Evolutionary conservation across 2,113 vertebrate genomes (phyloP), one percentile per base, ranked within the genome.

Genomic region (Hippocampus comes): DNA sequence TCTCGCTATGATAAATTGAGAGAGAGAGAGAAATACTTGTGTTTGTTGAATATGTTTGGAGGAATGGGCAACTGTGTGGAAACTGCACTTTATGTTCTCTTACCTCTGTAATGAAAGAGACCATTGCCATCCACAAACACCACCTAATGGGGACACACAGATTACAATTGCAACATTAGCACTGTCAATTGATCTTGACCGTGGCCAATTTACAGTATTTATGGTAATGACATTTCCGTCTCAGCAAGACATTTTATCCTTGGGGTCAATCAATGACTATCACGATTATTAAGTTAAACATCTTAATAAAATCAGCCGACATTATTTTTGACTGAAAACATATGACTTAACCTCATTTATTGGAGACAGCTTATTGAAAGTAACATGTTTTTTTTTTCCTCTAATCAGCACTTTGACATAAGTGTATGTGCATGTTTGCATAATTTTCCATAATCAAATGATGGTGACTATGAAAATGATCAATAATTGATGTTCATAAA

Each of bases 41-140:
- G 30, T 30, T 30, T 30, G 30, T 30, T 30, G 30, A 30, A 30
- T 30, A 55, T 55, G 6, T 55, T 10, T 55, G 49, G 20, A 8
- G 18, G 8, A 7, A 7, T 53, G 8, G 5, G 7, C 18, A 53
- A 10, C 53, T 55, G 53, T 2, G 2, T 55, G 53, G 3, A 9
- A 55, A 25, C 2, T 41, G 42, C 23, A 68, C n/a, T 38, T 25
- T 1, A 68, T 17, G 18, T 70, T 27, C 11, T 30, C 69, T 89
- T 86, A 97, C 97, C 96, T 94, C 91, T 92, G 80, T 94, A 94
- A 81, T 99, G 97, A 67, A 98, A 94, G 72, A 97, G 72, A 12
- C 97, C 97, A 6, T 99, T 99, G 43, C 97, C 97, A 77, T 99
- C 97, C 30, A 97, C 96, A 68, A 99, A 90, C 59, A 99, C 90